Evolutionary conservation across 2,888 invertebrate species (phyloP).

Genomic region (Altica lythri): DNA sequence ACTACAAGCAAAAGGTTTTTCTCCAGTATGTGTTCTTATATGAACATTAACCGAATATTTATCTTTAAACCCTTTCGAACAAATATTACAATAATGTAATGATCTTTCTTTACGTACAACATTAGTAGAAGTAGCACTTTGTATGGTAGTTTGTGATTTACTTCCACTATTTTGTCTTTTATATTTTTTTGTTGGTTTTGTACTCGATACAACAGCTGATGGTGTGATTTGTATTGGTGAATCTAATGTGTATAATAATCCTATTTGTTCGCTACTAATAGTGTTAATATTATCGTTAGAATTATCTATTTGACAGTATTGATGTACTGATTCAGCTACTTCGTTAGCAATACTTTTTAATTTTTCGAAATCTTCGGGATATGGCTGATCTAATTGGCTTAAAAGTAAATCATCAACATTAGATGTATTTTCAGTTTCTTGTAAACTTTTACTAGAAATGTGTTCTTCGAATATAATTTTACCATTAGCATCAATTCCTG

Average conservation of each 20-base stretch:
- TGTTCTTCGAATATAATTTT: constrained; percentile 53
- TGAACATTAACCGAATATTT: constrained; percentile 98
- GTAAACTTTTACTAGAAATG: constrained; percentile 38
- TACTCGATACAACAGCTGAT: constrained; percentile 65
- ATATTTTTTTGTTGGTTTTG: constrained; percentile 73
- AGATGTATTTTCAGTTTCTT: constrained; percentile 57
- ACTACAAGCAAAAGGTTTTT: constrained; percentile 95
- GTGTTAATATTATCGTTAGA: constrained; percentile 63
- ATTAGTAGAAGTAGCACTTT: constrained; percentile 66
- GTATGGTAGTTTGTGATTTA: constrained; percentile 50
- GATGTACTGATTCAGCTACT: constrained; percentile 76
- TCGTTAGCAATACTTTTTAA: constrained; percentile 83
- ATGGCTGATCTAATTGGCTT: constrained; percentile 70
- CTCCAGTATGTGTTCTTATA: constrained; percentile 96
- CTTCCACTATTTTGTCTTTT: constrained; percentile 62
- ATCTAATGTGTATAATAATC: constrained; percentile 52
- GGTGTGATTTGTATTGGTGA: constrained; percentile 59
- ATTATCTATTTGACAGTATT: constrained; percentile 65
- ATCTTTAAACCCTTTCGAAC: constrained; percentile 92
- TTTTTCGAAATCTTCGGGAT: constrained; percentile 83
- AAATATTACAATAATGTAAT: constrained; percentile 90
- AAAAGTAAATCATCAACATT: constrained; percentile 72
- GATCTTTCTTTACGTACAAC: constrained; percentile 85
- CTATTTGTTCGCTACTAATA: constrained; percentile 52
- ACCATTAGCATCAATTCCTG: constrained; percentile 54